Evolutionary conservation across 2,888 invertebrate species (phyloP).

Genomic region (Eudiplozoon nipponicum): DNA sequence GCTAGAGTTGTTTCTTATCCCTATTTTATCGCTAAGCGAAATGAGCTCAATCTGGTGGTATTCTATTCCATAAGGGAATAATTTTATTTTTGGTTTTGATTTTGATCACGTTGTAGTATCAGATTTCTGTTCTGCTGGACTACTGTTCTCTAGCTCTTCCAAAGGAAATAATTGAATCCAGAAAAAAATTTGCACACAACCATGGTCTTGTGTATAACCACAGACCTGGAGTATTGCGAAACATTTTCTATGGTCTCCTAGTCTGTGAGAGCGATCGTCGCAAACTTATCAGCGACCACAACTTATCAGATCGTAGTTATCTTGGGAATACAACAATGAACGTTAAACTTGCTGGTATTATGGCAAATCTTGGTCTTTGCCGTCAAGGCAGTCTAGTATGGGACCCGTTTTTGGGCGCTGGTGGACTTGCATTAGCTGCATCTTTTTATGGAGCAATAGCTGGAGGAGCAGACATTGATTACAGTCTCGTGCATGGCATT

Average conservation of each 20-base stretch:
- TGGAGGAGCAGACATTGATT: not conserved
- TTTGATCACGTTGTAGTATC: no score
- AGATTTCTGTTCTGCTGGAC: no score
- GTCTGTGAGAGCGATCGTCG: constrained; percentile 1
- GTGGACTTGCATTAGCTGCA: not conserved
- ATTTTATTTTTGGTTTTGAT: no score
- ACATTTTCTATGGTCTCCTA: not conserved
- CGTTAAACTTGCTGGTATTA: not conserved
- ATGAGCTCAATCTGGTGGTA: no score
- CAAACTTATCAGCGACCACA: not conserved
- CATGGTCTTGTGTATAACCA: no score
- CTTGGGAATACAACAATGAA: constrained; percentile 2
- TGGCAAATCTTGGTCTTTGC: not conserved
- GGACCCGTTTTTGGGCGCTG: constrained; percentile 1
- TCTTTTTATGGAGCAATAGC: not conserved
- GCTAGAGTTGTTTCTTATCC: no score
- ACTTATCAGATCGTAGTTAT: not conserved
- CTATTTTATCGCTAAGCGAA: no score
- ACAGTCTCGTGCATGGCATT: not conserved
- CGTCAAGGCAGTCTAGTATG: not conserved
- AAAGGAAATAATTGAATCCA: no score
- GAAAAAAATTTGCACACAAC: no score
- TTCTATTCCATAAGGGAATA: no score
- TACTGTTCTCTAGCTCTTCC: no score
- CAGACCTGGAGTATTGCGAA: no score